Evolutionary conservation across 2,113 vertebrate species (phyloP), one percentile per base, ranked within the genome.

Genomic region (Xenotilapia caudafasciata): DNA sequence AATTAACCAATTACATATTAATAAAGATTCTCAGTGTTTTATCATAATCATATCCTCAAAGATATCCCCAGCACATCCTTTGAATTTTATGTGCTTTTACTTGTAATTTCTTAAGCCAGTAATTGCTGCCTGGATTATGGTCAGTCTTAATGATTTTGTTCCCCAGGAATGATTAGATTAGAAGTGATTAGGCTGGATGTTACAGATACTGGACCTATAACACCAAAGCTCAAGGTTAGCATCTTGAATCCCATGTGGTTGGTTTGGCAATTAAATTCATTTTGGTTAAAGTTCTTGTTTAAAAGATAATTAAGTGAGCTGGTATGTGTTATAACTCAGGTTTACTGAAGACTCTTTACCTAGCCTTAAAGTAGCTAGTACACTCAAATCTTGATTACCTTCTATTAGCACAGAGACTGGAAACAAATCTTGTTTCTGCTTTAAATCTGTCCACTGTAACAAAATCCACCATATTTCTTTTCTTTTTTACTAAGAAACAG

Each of bases 1-100:
- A 90, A 94, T 92, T 80, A 92, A 87, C 85, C 49, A 89, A 83
- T 90, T 87, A 90, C 56, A 89, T 60, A 87, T 83, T 65, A 84
- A 23, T 79, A 65, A 73, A 54, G 62, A 92, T 87, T 91, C 28
- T 73, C 82, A 84, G 75, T 86, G 81, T 90, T 90, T 92, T 86
- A 92, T 88, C 56, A 68, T 55, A 85, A 82, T 73, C 14, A 84
- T 56, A 80, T 73, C 6, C 80, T 85, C 56, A 90, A 88, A 90
- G 6, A n/a, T n/a, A n/a, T n/a, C 38, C 33, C 40, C 21, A 82
- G 26, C 3, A 10, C 15, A 47, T 81, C 62, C 31, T 60, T 12
- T 33, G 40, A 13, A 53, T 86, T 80, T 73, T 60, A 65, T 10
- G 79, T 82, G 75, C 42, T 70, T 85, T 70, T 75, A 75, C 13